Evolutionary conservation across 2,888 invertebrate genomes (phyloP).

Genomic region (Hetaerina titia): DNA sequence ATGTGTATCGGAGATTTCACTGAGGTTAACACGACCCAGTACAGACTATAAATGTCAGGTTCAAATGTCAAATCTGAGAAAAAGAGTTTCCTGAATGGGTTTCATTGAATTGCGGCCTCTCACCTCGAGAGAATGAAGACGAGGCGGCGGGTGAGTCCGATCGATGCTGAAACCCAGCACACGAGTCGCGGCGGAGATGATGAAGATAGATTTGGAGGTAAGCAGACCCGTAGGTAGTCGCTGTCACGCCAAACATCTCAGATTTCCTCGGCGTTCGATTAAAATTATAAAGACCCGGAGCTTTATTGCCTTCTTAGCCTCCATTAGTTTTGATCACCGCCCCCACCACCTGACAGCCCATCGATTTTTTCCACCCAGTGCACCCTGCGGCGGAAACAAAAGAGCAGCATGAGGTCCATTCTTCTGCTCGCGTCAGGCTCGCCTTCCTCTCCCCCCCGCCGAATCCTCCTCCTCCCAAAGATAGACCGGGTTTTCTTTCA

Average conservation of each 20-base stretch:
- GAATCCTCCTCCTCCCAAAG: not conserved
- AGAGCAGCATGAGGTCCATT: not conserved
- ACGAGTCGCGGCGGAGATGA: not conserved
- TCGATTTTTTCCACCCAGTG: not conserved
- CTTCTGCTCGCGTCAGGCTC: not conserved
- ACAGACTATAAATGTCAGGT: too few species aligned
- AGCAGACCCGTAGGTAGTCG: not conserved
- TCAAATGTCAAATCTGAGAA: too few species aligned
- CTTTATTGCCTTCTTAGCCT: slow-evolving; percentile 18
- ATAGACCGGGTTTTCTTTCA: not conserved
- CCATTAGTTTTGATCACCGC: slow-evolving; percentile 16
- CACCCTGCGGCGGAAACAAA: slow-evolving; percentile 1
- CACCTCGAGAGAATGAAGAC: too few species aligned
- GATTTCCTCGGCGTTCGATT: not conserved
- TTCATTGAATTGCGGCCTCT: too few species aligned
- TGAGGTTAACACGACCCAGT: too few species aligned
- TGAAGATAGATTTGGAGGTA: not conserved
- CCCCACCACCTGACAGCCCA: not conserved
- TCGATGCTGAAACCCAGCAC: not conserved
- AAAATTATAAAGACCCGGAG: not conserved
- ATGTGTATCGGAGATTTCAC: too few species aligned
- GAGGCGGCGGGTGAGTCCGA: not conserved
- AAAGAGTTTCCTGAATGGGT: too few species aligned
- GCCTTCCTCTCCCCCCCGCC: not conserved
- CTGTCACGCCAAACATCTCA: not conserved